These are phyloP conservation scores for Cryptotermes secundus DNA, from an alignment of 1,140 invertebrate genomes.

Conservation along the genomic window DNA sequence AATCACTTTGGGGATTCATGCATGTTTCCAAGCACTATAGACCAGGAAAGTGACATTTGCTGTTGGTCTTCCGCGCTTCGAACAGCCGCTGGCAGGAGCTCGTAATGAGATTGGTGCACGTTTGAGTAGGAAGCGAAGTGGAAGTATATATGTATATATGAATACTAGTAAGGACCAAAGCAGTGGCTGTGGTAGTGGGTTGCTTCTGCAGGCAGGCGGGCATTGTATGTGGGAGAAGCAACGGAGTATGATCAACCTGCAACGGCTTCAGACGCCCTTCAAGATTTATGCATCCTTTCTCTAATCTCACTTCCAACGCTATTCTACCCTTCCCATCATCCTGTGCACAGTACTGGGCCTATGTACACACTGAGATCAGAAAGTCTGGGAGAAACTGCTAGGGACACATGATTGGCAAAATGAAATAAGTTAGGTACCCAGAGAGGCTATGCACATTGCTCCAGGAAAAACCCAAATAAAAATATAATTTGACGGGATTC, in stretches of 20 bases:
- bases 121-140: not conserved
- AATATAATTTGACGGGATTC: no score
- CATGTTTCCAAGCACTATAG: constrained; percentile 16
- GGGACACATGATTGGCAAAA: no score
- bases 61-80: constrained; percentile 8
- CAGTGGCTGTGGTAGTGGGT: not conserved
- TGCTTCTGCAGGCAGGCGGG: not conserved
- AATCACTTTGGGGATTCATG: not conserved
- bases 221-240: not conserved
- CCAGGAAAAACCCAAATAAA: no score
- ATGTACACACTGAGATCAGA: not conserved
- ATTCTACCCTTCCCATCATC: not conserved
- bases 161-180: not conserved
- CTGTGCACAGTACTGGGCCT: not conserved
- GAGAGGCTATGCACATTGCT: no score
- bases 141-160: not conserved
- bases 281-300: not conserved
- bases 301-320: not conserved
- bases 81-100: not conserved
- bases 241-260: not conserved
- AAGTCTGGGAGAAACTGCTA: not conserved
- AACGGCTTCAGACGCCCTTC: not conserved
- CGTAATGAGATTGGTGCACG: not conserved
- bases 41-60: not conserved
- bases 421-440: no score